These are phyloP conservation scores for Bambusicola thoracicus DNA, from an alignment of 2,113 vertebrate genomes.

Conservation along the genomic window DNA sequence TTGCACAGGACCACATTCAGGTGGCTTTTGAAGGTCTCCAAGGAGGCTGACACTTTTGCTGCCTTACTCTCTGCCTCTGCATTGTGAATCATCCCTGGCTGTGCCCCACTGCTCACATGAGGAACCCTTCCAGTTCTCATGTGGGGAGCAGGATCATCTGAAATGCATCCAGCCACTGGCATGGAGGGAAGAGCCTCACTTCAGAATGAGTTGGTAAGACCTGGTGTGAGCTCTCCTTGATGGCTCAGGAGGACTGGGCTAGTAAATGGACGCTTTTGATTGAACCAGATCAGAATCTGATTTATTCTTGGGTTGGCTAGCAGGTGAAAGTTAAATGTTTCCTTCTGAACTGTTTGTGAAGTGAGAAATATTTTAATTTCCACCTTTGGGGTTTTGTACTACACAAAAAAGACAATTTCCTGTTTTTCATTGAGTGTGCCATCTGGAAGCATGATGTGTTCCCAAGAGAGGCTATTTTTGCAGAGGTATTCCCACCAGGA, in stretches of 20 bases:
- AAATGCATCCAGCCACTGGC: not conserved
- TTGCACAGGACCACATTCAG: not conserved
- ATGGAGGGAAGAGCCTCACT: not conserved
- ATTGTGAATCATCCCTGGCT: accelerated
- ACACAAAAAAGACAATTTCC: constrained; percentile 4
- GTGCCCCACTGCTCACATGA: accelerated
- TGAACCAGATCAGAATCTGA: not conserved
- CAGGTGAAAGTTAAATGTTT: not conserved
- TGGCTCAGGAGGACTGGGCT: not conserved
- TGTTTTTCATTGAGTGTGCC: constrained; percentile 43
- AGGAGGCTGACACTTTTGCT: not conserved
- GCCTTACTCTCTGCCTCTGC: not conserved
- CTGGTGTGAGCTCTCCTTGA: not conserved
- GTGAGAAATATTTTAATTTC: not conserved
- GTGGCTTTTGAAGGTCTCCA: not conserved
- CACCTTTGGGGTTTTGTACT: constrained; percentile 52
- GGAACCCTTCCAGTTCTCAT: not conserved
- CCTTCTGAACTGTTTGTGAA: not conserved
- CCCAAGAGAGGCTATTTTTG: constrained; percentile 39
- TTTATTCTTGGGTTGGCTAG: not conserved
- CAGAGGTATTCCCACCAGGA: not conserved
- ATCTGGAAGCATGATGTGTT: constrained; percentile 13
- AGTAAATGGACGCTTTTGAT: not conserved
- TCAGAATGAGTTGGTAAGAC: not conserved
- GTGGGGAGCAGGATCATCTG: not conserved